phyloP scores from a whole-genome alignment of 2,797 vertebrate species.

The Gambelia wislizenii region DNA sequence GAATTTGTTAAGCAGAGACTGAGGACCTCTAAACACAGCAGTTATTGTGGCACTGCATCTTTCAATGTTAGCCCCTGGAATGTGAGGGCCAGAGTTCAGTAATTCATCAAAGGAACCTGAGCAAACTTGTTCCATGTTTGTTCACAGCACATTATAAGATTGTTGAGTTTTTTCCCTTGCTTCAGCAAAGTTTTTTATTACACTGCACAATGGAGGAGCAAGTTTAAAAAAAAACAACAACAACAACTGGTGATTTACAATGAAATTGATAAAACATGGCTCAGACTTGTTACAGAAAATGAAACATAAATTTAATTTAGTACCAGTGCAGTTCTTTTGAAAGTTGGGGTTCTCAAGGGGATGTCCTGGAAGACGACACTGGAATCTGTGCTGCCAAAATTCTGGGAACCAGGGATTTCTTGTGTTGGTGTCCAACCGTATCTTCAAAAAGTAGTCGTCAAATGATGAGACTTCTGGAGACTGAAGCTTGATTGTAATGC shows the following conservation, averaged over 20 bases:
- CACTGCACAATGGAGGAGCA: not conserved
- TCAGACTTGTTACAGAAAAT: not conserved
- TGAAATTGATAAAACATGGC: not conserved
- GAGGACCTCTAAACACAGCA: not conserved
- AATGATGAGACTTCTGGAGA: constrained; percentile 93
- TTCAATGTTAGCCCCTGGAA: not conserved
- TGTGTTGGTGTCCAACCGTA: constrained; percentile 90
- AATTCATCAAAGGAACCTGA: not conserved
- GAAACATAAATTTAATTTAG: constrained; percentile 43
- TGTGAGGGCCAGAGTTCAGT: not conserved
- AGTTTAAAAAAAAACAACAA: too few species aligned
- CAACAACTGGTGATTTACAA: not conserved
- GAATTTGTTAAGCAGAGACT: constrained; percentile 3
- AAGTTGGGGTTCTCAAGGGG: constrained; percentile 92
- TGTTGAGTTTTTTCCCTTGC: not conserved
- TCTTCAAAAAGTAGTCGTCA: constrained; percentile 95
- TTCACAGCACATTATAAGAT: not conserved
- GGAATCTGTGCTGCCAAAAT: constrained; percentile 99
- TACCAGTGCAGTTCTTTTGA: constrained; percentile 95
- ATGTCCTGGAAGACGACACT: constrained; percentile 94
- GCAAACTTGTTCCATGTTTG: not conserved
- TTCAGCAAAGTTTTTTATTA: not conserved
- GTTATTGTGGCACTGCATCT: not conserved
- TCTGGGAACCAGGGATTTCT: constrained; percentile 98
- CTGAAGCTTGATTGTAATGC: constrained; percentile 98